Evolutionary conservation across 2,113 vertebrate species (phyloP).

Genomic region (Polyodon spathula): DNA sequence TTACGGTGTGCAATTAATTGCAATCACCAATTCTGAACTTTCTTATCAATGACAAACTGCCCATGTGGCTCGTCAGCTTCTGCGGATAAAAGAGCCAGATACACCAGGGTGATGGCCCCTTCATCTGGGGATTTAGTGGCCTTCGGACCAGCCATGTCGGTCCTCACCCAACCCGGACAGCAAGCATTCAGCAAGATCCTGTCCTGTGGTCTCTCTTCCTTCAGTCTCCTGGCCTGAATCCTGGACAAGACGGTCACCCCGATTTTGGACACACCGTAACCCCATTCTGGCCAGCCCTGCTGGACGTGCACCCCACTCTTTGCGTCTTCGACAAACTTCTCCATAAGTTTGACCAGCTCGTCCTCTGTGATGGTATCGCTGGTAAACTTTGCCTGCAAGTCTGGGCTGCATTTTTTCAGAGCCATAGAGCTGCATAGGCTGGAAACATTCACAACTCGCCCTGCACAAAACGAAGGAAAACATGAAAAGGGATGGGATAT

Average conservation of each 20-base stretch:
- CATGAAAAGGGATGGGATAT: too few species aligned
- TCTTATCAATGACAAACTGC: conserved; percentile 64
- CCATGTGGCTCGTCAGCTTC: conserved; percentile 65
- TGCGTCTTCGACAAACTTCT: conserved; percentile 63
- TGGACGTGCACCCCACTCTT: conserved; percentile 50
- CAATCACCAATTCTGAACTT: conserved; percentile 62
- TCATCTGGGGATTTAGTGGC: conserved; percentile 77
- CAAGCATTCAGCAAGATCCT: conserved; percentile 82
- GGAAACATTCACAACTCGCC: conserved; percentile 79
- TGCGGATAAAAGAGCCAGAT: conserved; percentile 70
- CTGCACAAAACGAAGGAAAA: conserved; percentile 30
- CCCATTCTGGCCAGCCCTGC: conserved; percentile 66
- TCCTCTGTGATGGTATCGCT: conserved; percentile 77
- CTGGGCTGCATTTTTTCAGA: conserved; percentile 58
- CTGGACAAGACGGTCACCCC: conserved; percentile 76
- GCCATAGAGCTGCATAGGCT: conserved; percentile 40
- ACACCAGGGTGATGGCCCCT: conserved; percentile 76
- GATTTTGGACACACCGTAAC: conserved; percentile 75
- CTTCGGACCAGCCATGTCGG: conserved; percentile 70
- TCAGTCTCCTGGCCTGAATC: conserved; percentile 66
- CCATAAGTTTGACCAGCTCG: conserved; percentile 73
- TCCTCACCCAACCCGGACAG: conserved; percentile 89
- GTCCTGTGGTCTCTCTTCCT: conserved; percentile 55
- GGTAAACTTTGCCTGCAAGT: conserved; percentile 70
- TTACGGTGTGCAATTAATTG: too few species aligned